Conservation (phyloP, 2,113 vertebrate genomes). For the rat (Rattus norvegicus) region DNA sequence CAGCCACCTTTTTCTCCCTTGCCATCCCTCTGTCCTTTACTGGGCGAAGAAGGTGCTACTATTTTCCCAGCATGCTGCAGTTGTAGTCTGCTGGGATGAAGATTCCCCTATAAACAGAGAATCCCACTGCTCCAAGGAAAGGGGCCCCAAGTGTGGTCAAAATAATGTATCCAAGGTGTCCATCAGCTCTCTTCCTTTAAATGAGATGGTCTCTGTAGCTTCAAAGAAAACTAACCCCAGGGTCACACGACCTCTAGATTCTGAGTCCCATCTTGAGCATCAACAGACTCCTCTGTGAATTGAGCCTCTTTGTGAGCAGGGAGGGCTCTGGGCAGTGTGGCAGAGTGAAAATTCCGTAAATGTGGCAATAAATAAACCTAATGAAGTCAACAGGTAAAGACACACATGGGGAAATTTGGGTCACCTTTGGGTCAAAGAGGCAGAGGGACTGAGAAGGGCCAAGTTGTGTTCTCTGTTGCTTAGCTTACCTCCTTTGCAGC, state of each 20-base stretch:
- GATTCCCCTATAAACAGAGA: neutral
- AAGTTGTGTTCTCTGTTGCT: no score
- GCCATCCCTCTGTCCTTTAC: neutral
- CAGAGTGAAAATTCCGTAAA: accelerated
- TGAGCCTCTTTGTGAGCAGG: neutral
- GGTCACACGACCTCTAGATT: neutral
- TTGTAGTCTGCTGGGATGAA: accelerated
- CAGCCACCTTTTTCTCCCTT: accelerated
- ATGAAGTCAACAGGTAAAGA: neutral
- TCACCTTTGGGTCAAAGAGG: accelerated
- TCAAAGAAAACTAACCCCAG: neutral
- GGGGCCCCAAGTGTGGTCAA: neutral
- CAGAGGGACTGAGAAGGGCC: neutral
- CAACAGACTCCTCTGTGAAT: neutral
- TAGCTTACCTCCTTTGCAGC: no score
- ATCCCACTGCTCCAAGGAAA: neutral
- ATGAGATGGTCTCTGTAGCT: neutral
- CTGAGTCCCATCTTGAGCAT: neutral
- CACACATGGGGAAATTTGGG: neutral
- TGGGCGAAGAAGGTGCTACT: neutral
- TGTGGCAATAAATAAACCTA: neutral
- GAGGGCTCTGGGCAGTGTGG: neutral
- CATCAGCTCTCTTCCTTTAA: neutral
- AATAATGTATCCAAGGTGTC: neutral
- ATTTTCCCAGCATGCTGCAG: neutral